Conservation (phyloP, 2,113 vertebrate species). For the Cisticola juncidis region DNA sequence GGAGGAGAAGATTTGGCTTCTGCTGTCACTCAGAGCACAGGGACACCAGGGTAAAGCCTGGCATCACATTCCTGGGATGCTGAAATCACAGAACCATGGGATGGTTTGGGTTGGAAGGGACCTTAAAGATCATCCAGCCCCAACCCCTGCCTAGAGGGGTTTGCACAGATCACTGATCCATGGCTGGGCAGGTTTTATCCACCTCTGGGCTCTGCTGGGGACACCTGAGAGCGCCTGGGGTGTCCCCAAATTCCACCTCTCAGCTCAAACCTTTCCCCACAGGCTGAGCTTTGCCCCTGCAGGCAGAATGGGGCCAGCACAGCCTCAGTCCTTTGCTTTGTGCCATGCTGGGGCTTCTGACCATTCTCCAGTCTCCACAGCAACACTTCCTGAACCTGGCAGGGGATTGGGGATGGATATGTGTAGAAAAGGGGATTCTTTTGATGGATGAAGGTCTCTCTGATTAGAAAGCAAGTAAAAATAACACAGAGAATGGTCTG, state of each 20-base stretch:
- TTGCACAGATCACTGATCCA: neutral
- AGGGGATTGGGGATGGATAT: neutral
- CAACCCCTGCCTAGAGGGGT: neutral
- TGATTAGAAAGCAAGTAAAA: neutral
- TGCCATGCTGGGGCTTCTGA: neutral
- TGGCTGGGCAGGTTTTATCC: neutral
- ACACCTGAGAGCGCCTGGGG: neutral
- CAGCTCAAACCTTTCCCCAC: neutral
- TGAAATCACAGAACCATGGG: neutral
- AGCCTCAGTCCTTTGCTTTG: neutral
- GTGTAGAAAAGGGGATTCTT: neutral
- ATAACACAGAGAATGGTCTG: neutral
- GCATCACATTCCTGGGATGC: neutral
- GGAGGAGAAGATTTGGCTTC: neutral
- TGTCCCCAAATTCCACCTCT: neutral
- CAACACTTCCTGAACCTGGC: neutral
- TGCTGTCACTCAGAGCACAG: neutral
- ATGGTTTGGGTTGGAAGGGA: neutral
- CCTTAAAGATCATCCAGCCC: neutral
- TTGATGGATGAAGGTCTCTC: neutral
- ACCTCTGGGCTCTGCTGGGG: neutral
- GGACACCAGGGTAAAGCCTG: neutral
- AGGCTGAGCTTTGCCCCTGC: neutral
- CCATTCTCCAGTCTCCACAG: constrained; percentile 6
- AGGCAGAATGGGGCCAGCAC: neutral